Evolutionary conservation across 2,888 invertebrate species (phyloP).

Genomic region (Biston stratarius): DNA sequence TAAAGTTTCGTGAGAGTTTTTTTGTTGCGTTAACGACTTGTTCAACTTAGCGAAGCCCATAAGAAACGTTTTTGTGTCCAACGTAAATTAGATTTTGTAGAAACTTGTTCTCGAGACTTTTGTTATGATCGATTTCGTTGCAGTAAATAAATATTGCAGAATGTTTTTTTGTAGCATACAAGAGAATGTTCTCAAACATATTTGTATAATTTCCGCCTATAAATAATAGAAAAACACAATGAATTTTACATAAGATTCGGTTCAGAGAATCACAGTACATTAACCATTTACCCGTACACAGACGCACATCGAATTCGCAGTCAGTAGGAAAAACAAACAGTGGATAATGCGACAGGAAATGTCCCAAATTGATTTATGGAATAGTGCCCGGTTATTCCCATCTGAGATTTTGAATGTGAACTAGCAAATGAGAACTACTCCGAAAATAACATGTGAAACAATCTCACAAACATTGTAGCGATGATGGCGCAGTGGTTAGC

Average conservation of each 20-base stretch:
- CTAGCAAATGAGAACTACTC: constrained; percentile 32
- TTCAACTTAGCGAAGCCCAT: constrained; percentile 53
- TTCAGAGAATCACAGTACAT: constrained; percentile 25
- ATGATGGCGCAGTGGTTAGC: too few relatives aligned
- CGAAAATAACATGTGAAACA: constrained; percentile 18
- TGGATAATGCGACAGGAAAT: constrained; percentile 65
- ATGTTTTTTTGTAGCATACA: constrained; percentile 7
- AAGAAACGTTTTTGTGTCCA: constrained; percentile 57
- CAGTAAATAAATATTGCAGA: constrained; percentile 22
- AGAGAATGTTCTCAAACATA: background rate
- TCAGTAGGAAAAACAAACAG: constrained; percentile 51
- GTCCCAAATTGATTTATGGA: constrained; percentile 62
- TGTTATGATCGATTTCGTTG: constrained; percentile 43
- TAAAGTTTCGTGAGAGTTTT: constrained; percentile 58
- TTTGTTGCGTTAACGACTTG: constrained; percentile 60
- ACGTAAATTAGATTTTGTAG: constrained; percentile 57
- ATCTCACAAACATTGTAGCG: background rate
- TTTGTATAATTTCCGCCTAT: too few relatives aligned
- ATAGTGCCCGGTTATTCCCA: constrained; percentile 58
- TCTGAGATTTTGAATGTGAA: constrained; percentile 46
- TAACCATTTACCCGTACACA: constrained; percentile 37
- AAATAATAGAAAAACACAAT: background rate
- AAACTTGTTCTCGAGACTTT: constrained; percentile 50
- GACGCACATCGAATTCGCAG: constrained; percentile 13
- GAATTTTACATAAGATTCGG: background rate